A percentile compares a stretch with the other conserved stretches of the same genome.
These are phyloP conservation scores for Danaus plexippus DNA, from an alignment of 1,140 invertebrate genomes.

Conservation along the genomic window DNA sequence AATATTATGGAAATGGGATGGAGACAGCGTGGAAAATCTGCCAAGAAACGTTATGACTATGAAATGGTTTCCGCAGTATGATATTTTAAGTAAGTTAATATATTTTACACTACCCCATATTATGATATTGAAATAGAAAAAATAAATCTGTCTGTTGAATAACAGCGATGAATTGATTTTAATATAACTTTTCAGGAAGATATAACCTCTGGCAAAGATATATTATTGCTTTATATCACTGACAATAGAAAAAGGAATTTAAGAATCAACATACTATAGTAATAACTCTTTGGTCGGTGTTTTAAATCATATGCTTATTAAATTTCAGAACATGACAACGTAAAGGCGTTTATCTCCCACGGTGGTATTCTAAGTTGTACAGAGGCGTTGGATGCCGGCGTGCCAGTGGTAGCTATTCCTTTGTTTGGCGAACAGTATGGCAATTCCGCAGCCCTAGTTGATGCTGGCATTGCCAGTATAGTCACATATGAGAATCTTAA, in stretches of 20 bases:
- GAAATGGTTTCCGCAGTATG: constrained; percentile 77
- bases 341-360: constrained; percentile 79
- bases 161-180: too few species aligned
- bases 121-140: too few species aligned
- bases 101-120: too few species aligned
- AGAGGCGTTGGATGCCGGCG: constrained; percentile 81
- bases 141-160: too few species aligned
- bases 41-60: constrained; percentile 74
- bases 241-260: too few species aligned
- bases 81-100: constrained; percentile 72
- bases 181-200: too few species aligned
- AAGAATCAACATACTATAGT: too few species aligned
- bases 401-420: constrained; percentile 83
- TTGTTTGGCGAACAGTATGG: constrained; percentile 74
- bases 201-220: too few species aligned
- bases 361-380: constrained; percentile 82
- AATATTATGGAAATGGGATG: constrained; percentile 76
- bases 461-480: constrained; percentile 74
- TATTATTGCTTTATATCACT: too few species aligned
- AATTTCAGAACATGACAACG: constrained; percentile 59
- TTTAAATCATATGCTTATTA: background rate
- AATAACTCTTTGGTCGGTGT: too few species aligned
- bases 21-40: constrained; percentile 54
- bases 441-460: constrained; percentile 73
- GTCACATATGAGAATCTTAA: constrained; percentile 73